Evolutionary conservation across 2,888 invertebrate species (phyloP), one percentile per base, ranked within the genome.

Genomic region (Timema cristinae): DNA sequence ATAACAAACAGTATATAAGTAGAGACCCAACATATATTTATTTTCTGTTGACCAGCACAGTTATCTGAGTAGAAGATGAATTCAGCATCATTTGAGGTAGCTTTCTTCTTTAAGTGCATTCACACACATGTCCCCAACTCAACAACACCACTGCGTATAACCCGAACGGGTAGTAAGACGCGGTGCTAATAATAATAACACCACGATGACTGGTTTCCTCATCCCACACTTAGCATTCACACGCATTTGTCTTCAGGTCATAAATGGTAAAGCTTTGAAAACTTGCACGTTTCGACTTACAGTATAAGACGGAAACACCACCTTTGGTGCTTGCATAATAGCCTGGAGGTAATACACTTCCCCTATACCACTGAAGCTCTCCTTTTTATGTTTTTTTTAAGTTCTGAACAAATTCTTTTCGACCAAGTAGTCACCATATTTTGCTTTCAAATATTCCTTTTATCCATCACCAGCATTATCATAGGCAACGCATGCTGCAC

Each of bases 241-340:
- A 59, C n/a, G n/a, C 59, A 59, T 59, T 59, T 32, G 32, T 32
- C 32, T 32, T 32, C 9, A 59, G 59, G 59, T 59, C 59, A 59
- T 59, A 59, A 8, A 59, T 59, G 32, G 54, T 54, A 59, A 7
- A 11, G 6, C 0, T 5, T 32, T 5, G 32, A 11, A 15, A 4
- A 59, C n/a, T 59, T 15, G n/a, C n/a, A n/a, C n/a, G 10, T 59
- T n/a, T 59, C 7, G 4, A 59, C 32, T 59, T 59, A 59, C 7
- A 59, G 16, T 59, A 8, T n/a, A 59, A 11, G 5, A 7, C 9
- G 59, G 8, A 59, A 59, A n/a, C n/a, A 54, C 4, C 54, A 54
- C 54, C 11, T 54, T 54, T 54, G 54, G 54, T n/a, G n/a, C 11
- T n/a, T 54, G n/a, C n/a, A 32, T 32, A 32, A 32, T 4, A 32